These are phyloP conservation scores for Zhuqinia jingwanae DNA, from an alignment of 2,888 invertebrate species.

Conservation along the genomic window DNA sequence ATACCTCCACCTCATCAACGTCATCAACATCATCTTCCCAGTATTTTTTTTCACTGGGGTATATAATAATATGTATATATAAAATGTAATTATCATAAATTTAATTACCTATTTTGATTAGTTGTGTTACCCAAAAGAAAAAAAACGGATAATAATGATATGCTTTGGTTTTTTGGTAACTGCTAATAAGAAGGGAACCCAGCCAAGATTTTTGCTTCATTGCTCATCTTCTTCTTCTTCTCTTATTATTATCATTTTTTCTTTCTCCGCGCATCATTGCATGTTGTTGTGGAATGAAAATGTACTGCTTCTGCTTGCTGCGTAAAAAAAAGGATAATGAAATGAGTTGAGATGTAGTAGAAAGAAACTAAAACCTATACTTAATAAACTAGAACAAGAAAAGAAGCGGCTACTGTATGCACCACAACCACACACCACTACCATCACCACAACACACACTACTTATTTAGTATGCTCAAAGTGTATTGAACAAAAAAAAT, in stretches of 20 bases:
- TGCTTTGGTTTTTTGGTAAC: constrained; percentile 20
- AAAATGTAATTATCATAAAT: constrained; percentile 73
- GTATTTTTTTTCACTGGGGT: constrained; percentile 54
- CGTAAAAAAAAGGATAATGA: constrained; percentile 30
- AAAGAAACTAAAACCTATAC: constrained; percentile 64
- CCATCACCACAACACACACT: constrained; percentile 28
- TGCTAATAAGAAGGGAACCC: constrained; percentile 57
- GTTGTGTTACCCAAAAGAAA: constrained; percentile 70
- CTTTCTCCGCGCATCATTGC: too few relatives aligned
- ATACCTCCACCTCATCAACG: neutral
- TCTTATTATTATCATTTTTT: too few relatives aligned
- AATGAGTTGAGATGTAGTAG: constrained; percentile 23
- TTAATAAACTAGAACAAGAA: constrained; percentile 57
- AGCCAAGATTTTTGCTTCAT: constrained; percentile 63
- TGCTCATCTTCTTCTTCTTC: neutral
- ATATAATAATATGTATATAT: neutral
- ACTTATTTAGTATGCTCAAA: constrained; percentile 70
- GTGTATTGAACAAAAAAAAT: constrained; percentile 73
- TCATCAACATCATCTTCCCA: constrained; percentile 12
- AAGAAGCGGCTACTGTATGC: constrained; percentile 62
- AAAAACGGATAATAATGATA: constrained; percentile 52
- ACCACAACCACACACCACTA: neutral
- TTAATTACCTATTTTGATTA: constrained; percentile 74
- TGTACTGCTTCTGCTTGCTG: neutral
- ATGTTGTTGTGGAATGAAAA: neutral